Evolutionary conservation across 2,888 invertebrate genomes (phyloP).

Genomic region (Phortica okadai): DNA sequence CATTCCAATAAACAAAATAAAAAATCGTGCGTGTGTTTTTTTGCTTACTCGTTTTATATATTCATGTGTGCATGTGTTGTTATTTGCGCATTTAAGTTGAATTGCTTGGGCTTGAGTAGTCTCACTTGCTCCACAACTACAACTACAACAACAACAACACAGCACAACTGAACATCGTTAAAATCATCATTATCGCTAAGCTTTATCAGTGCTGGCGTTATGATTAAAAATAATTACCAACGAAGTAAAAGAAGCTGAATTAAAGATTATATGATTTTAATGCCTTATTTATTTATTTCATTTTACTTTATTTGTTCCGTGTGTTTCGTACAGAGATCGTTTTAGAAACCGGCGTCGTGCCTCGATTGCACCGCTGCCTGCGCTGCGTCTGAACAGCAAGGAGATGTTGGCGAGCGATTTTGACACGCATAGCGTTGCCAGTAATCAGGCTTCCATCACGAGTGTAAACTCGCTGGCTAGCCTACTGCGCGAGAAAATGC

Average conservation of each 20-base stretch:
- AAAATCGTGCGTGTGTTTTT: not conserved
- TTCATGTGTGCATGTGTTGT: not conserved
- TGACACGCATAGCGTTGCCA: constrained; percentile 75
- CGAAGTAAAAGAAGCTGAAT: not conserved
- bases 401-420: constrained; percentile 79
- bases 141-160: not conserved
- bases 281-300: not conserved
- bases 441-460: constrained; percentile 83
- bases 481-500: constrained; percentile 88
- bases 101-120: too few relatives aligned
- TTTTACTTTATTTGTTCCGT: not conserved
- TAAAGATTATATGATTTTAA: not conserved
- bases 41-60: not conserved
- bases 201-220: not conserved
- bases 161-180: not conserved
- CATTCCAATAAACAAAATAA: not conserved
- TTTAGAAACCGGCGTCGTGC: constrained; percentile 81
- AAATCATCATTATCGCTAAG: not conserved
- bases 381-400: constrained; percentile 78
- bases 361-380: constrained; percentile 80
- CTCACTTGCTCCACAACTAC: not conserved
- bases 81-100: not conserved
- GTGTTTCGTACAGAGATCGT: constrained; percentile 79
- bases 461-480: constrained; percentile 91
- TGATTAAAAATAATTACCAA: not conserved